phyloP scores from a whole-genome alignment of 2,888 invertebrate species.

The Amphiduros pacificus region DNA sequence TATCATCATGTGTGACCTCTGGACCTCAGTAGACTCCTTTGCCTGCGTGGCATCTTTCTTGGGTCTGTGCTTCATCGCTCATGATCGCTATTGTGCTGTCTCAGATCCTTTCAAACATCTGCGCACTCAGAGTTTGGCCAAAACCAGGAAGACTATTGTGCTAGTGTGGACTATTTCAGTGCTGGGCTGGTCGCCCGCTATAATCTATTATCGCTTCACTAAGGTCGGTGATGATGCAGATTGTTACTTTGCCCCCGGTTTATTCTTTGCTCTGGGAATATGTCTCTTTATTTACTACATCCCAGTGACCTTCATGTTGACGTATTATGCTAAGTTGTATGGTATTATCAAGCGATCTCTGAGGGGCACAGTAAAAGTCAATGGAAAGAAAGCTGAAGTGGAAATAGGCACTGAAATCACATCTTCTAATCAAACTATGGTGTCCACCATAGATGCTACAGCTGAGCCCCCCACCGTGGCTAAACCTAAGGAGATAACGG shows the following conservation, averaged over 20 bases:
- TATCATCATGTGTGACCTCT: neutral
- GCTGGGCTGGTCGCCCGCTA: neutral
- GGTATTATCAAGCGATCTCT: neutral
- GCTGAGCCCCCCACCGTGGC: too few species aligned
- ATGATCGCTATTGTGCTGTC: neutral
- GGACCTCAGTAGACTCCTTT: neutral
- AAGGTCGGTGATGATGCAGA: neutral
- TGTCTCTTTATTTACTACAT: neutral
- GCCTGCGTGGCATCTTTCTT: neutral
- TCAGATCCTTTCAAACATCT: neutral
- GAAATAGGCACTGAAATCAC: neutral
- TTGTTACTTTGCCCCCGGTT: neutral
- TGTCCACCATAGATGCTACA: too few species aligned
- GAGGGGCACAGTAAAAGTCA: neutral
- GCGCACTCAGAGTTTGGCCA: neutral
- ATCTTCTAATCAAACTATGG: too few species aligned
- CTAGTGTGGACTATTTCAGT: neutral
- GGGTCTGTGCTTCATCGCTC: neutral
- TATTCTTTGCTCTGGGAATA: neutral
- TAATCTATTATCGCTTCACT: too few species aligned
- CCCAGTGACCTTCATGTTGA: neutral
- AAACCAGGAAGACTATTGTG: neutral
- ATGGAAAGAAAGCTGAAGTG: too few species aligned
- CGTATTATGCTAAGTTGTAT: neutral
- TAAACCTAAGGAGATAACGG: too few species aligned